A percentile compares a stretch with the other conserved stretches of the same genome.
Conservation (phyloP, 2,113 vertebrate genomes). For the Pardalotus punctatus region DNA sequence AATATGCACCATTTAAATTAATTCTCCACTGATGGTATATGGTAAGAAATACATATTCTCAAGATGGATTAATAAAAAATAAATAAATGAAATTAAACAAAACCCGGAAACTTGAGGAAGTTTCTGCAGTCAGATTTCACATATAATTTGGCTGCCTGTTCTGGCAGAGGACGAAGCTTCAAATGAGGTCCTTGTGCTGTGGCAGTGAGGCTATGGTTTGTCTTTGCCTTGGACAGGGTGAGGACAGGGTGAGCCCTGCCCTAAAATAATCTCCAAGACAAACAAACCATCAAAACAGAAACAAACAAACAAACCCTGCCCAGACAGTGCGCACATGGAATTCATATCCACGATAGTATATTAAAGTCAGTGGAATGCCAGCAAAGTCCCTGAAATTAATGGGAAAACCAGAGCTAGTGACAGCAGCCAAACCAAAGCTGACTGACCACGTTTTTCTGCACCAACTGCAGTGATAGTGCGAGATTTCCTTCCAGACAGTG, state of each 20-base stretch:
- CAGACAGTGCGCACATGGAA: not conserved
- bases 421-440: not conserved
- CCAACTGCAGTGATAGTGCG: not conserved
- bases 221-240: not conserved
- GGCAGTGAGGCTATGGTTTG: not conserved
- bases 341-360: not conserved
- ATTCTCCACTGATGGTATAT: not conserved
- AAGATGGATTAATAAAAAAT: not conserved
- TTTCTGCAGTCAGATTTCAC: not conserved
- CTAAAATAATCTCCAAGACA: conserved; percentile 6
- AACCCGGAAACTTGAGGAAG: not conserved
- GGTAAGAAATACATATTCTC: not conserved
- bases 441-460: not conserved
- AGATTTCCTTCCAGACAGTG: not conserved
- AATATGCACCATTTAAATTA: not conserved
- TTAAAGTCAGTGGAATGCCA: not conserved
- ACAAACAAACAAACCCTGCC: not conserved
- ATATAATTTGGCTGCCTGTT: not conserved
- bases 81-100: not conserved
- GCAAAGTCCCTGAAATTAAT: not conserved
- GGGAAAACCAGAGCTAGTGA: not conserved
- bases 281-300: conserved; percentile 9
- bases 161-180: not conserved
- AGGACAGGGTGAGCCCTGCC: not conserved
- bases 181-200: not conserved